Evolutionary conservation across 2,113 vertebrate genomes (phyloP), one percentile per base, ranked within the genome.

Genomic region (Neolamprologus brichardi): DNA sequence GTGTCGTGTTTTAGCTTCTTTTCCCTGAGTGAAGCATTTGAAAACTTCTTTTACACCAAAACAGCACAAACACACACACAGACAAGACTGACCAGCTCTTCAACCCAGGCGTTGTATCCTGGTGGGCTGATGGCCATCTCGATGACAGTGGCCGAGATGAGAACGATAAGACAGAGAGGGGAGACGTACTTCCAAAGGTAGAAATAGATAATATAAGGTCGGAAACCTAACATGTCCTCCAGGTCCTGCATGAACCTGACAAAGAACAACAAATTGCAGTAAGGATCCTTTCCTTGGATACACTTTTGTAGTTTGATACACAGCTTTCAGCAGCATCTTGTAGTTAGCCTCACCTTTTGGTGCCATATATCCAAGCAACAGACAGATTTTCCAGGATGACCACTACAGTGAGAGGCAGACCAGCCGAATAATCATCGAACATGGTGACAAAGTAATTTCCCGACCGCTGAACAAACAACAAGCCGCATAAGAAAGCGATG

Each of bases 371-470:
- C 99, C 99, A 99, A 81, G 99, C 98, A 87, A 99, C 98, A 0
- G 99, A 98, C 2, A 99, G 89, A 92, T 99, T 99, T 95, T 99
- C 99, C 87, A 99, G 96, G 94, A 99, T 98, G 89, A 99, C 99
- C 58, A 99, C 98, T 0, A 99, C 94, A 0, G 98, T 99, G 94
- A 99, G 98, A 0, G 99, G 99, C 92, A 99, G 93, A 1, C 98
- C 99, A 39, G 99, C 99, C 0, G 99, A 99, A 89, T 99, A 99
- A 91, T 99, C 99, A 0, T 99, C 99, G 80, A 99, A 99, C 99
- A 99, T 99, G 91, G 97, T 98, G 96, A 99, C 99, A 90, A 98
- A 99, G 94, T 99, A 99, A 89, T 99, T 99, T 41, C 99, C 99
- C 1, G 99, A 99, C 51, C 97, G 98, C 93, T 99, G 99, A 92